Base-by-base conservation (phyloP, 1,140 invertebrate genomes). In the Stegodyphus dumicola region DNA sequence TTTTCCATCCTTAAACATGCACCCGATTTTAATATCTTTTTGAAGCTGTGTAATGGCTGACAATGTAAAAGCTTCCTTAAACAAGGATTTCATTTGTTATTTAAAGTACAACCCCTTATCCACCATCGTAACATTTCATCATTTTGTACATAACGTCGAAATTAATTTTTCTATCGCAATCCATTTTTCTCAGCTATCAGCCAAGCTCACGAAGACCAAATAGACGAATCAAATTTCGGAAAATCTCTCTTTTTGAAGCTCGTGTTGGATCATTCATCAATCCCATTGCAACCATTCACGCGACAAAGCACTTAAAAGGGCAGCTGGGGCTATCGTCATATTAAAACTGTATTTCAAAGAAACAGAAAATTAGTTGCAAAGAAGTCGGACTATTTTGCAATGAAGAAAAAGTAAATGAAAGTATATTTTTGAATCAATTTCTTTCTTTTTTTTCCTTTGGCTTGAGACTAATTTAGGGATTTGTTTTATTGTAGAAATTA, bases 171-270 rank as follows among this genome's bases (percentile, higher is more conserved):
- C 64, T 33, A 54, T n/a, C 49, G 65, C 65, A 4, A 33, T 18
- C 49, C 77, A 53, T 53, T 77, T 77, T 77, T 18, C 49, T 77
- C 64, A n/a, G 49, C 64, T 77, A 49, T 54, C 65, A 69, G 51
- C 51, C 51, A 53, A 10, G 51, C 51, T 69, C 49, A 18, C 51
- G 15, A 54, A 69, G 77, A 54, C 77, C 77, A 78, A 78, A 77
- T 67, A 78, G 60, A 78, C 77, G 65, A 78, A 78, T 78, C 76
- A 77, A 77, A 70, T 80, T 80, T 71, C n/a, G 33, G 54, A 80
- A 80, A 80, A 80, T 80, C 77, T 80, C 33, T 73, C 56, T 67
- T 70, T 81, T 81, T 81, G 54, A 73, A 81, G 56, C 60, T 70
- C 54, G 78, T 70, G 67, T 73, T 73, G 13, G 70, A 33, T 70